phyloP scores from a whole-genome alignment of 2,797 vertebrate species.

The Cheirogaleus major region DNA sequence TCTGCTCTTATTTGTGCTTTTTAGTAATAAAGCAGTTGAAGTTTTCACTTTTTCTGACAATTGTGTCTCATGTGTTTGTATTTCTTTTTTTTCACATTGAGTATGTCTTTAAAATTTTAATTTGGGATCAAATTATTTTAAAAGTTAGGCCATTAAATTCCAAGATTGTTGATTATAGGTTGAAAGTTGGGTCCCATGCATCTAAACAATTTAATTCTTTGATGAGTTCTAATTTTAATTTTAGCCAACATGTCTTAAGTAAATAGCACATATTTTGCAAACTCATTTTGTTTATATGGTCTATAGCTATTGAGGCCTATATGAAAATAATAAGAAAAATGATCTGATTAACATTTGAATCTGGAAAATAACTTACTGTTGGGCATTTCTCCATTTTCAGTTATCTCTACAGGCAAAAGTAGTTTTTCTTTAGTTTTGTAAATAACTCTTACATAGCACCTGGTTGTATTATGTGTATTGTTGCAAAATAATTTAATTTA shows the following conservation, averaged over 20 bases:
- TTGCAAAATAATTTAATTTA: neutral
- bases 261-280: constrained; percentile 40
- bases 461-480: neutral
- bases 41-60: neutral
- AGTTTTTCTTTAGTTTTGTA: constrained; percentile 33
- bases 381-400: constrained; percentile 64
- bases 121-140: constrained; percentile 49
- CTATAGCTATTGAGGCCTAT: neutral
- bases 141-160: constrained; percentile 42
- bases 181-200: constrained; percentile 4
- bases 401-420: constrained; percentile 2
- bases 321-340: constrained; percentile 42
- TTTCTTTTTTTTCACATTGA: neutral
- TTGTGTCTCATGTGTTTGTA: constrained; percentile 2
- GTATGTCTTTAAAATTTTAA: constrained; percentile 33
- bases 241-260: constrained; percentile 44
- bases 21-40: neutral
- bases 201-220: constrained; percentile 22
- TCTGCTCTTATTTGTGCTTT: neutral
- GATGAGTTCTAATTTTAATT: constrained; percentile 62
- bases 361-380: constrained; percentile 24
- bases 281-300: constrained; percentile 47
- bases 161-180: neutral
- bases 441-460: neutral
- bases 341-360: constrained; percentile 34